Conservation (phyloP, 2,113 vertebrate species). For the Ceuthmochares aereus region DNA sequence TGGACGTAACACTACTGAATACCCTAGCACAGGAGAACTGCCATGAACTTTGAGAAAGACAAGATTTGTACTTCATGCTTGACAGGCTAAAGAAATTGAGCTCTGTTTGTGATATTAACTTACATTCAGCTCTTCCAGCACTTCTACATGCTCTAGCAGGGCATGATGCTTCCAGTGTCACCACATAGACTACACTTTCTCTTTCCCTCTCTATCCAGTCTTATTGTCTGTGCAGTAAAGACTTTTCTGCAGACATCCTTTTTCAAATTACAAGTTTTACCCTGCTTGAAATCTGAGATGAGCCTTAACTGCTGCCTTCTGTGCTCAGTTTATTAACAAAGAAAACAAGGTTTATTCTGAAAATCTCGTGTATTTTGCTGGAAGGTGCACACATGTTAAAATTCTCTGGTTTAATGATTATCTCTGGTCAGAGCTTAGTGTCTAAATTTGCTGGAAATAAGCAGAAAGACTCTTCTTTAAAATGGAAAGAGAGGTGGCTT, state of each 20-base stretch:
- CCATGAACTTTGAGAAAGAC: not conserved
- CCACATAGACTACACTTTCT: not conserved
- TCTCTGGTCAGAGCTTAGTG: constrained; percentile 34
- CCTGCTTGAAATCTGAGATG: not conserved
- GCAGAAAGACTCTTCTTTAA: constrained; percentile 12
- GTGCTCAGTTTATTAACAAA: not conserved
- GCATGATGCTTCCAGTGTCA: not conserved
- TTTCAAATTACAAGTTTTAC: not conserved
- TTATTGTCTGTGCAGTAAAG: not conserved
- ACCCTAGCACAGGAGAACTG: not conserved
- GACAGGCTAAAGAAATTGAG: not conserved
- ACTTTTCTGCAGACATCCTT: not conserved
- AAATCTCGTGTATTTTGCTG: not conserved
- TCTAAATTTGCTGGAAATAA: constrained; percentile 38
- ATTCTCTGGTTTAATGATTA: not conserved
- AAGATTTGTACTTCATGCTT: not conserved
- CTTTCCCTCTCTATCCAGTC: not conserved
- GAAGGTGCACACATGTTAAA: not conserved
- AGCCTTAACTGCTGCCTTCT: not conserved
- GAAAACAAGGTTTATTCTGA: not conserved
- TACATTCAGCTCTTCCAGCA: not conserved
- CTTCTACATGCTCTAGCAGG: not conserved
- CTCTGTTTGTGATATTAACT: not conserved
- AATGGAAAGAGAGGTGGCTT: constrained; percentile 31
- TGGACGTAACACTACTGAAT: not conserved